Evolutionary conservation across 1,140 invertebrate species (phyloP).

Genomic region (Drosophila subpulchrella): DNA sequence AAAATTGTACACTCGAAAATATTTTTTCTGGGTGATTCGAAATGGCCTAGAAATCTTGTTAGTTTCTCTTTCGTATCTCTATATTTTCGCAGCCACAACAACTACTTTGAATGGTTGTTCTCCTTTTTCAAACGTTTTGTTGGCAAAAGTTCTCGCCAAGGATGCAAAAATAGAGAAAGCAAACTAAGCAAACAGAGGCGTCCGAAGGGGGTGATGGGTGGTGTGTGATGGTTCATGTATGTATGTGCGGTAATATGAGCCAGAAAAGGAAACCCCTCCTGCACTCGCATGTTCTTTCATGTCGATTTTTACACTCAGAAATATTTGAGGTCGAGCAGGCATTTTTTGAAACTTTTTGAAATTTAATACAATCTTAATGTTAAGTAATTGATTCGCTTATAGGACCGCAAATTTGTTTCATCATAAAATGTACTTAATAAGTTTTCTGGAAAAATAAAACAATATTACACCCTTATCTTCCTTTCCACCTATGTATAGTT

Average conservation of each 20-base stretch:
- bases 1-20: slow-evolving; percentile 33
- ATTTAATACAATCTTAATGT: no score
- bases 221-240: neutral
- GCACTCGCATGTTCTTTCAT: neutral
- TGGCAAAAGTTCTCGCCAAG: slow-evolving; percentile 20
- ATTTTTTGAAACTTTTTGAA: no score
- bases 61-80: slow-evolving; percentile 19
- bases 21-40: neutral
- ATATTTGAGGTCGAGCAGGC: neutral
- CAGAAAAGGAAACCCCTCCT: neutral
- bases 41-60: slow-evolving; percentile 1
- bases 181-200: slow-evolving; percentile 35
- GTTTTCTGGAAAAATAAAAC: no score
- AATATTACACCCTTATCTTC: no score
- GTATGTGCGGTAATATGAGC: slow-evolving; percentile 5
- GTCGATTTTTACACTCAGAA: neutral
- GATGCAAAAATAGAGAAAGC: slow-evolving; percentile 35
- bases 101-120: slow-evolving; percentile 28
- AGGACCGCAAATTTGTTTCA: neutral
- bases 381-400: neutral
- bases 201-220: neutral
- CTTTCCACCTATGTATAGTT: no score
- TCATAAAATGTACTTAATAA: no score
- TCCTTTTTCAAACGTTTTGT: slow-evolving; percentile 38
- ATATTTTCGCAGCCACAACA: slow-evolving; percentile 33